phyloP scores from a whole-genome alignment of 2,888 invertebrate genomes.

The Platycheirus albimanus region DNA sequence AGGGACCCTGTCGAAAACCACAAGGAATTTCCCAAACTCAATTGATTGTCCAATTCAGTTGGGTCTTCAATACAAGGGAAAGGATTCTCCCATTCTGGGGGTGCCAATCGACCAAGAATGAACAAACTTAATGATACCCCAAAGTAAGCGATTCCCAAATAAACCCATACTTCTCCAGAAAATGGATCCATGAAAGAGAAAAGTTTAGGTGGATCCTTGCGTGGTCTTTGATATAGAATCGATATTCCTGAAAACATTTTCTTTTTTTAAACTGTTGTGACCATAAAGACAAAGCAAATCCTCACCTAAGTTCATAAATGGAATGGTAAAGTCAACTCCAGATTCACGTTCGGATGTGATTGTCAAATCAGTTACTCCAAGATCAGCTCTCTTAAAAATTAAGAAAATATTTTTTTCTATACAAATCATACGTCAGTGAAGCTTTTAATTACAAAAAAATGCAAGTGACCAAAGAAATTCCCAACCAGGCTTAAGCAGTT shows the following conservation, averaged over 20 bases:
- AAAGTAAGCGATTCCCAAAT: slow-evolving; percentile 90
- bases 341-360: slow-evolving; percentile 93
- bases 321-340: slow-evolving; percentile 96
- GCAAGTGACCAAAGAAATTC: too few species aligned
- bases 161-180: slow-evolving; percentile 92
- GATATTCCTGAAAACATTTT: slow-evolving; percentile 87
- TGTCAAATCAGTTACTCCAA: slow-evolving; percentile 95
- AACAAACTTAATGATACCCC: slow-evolving; percentile 91
- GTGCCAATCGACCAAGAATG: slow-evolving; percentile 90
- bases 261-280: too few species aligned
- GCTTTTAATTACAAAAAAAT: too few species aligned
- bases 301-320: slow-evolving; percentile 96
- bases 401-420: too few species aligned
- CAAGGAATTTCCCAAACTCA: slow-evolving; percentile 91
- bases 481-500: too few species aligned
- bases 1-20: slow-evolving; percentile 96
- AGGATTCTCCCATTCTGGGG: slow-evolving; percentile 94
- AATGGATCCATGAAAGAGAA: slow-evolving; percentile 97
- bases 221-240: slow-evolving; percentile 94
- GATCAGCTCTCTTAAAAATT: slow-evolving; percentile 89
- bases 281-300: too few species aligned
- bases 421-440: too few species aligned
- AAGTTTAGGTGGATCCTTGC: slow-evolving; percentile 91
- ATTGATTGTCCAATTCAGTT: slow-evolving; percentile 91
- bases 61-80: slow-evolving; percentile 93